Evolutionary conservation across 2,113 vertebrate genomes (phyloP).

Genomic region (Rattus rattus): DNA sequence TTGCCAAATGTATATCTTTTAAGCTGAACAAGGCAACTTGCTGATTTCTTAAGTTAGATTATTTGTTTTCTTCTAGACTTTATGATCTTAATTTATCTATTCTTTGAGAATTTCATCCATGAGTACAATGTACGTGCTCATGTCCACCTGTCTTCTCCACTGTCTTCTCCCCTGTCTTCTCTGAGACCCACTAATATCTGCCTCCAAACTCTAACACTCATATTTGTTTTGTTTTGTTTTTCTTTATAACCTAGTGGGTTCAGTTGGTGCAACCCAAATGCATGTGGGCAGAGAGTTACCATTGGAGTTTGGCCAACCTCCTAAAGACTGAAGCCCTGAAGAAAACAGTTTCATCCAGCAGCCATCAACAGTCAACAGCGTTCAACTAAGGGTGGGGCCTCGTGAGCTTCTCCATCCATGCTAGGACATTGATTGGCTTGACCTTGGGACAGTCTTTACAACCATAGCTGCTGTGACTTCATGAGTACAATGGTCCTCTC

Average conservation of each 20-base stretch:
- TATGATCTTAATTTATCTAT: background rate
- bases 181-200: background rate
- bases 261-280: background rate
- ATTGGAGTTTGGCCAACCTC: background rate
- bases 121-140: background rate
- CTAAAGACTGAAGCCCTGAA: background rate
- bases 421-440: background rate
- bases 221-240: background rate
- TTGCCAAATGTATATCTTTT: background rate
- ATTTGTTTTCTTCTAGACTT: conserved; percentile 17
- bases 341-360: background rate
- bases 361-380: background rate
- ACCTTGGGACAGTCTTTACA: background rate
- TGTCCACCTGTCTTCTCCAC: background rate
- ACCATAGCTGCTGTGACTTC: background rate
- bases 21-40: background rate
- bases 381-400: background rate
- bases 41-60: background rate
- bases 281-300: background rate
- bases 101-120: background rate
- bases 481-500: too few species aligned
- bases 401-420: background rate
- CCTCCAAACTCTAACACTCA: background rate
- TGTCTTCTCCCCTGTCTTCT: background rate
- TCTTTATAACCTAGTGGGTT: background rate